phyloP scores from a whole-genome alignment of 2,797 vertebrate species.

The Lepilemur ruficaudatus region DNA sequence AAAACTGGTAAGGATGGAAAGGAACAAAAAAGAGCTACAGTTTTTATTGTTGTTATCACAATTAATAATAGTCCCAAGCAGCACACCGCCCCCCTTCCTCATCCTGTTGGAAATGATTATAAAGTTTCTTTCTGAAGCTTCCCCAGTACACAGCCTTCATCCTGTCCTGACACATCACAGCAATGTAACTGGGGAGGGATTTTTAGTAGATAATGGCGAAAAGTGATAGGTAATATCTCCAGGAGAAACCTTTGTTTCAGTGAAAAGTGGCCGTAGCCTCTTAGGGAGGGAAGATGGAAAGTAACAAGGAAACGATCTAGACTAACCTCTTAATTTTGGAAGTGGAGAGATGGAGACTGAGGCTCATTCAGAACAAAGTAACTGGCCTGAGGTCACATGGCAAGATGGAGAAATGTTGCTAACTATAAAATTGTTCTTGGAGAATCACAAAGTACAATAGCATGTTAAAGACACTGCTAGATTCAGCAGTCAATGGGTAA shows the following conservation, averaged over 20 bases:
- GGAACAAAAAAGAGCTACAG: neutral
- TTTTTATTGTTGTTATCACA: conserved; percentile 28
- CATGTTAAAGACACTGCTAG: neutral
- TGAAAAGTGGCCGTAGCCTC: neutral
- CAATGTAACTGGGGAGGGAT: neutral
- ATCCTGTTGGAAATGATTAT: conserved; percentile 1
- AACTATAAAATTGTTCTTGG: neutral
- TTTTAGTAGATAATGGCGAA: conserved; percentile 5
- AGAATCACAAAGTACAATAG: neutral
- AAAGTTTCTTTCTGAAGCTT: neutral
- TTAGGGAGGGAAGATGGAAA: neutral
- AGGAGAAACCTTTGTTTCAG: neutral
- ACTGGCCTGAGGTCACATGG: neutral
- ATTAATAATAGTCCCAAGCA: conserved; percentile 48
- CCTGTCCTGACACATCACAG: neutral
- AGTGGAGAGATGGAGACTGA: neutral
- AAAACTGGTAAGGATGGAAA: conserved; percentile 49
- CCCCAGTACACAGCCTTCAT: neutral
- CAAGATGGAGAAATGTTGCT: neutral
- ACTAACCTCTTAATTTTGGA: neutral
- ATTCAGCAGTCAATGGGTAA: neutral
- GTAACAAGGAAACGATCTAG: neutral
- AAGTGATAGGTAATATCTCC: neutral
- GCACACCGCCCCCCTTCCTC: neutral
- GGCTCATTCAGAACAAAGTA: neutral